Percentiles rank a stretch among this genome's conserved stretches.
phyloP scores from a whole-genome alignment of 2,888 invertebrate species.

The Dryomyza anilis region DNA sequence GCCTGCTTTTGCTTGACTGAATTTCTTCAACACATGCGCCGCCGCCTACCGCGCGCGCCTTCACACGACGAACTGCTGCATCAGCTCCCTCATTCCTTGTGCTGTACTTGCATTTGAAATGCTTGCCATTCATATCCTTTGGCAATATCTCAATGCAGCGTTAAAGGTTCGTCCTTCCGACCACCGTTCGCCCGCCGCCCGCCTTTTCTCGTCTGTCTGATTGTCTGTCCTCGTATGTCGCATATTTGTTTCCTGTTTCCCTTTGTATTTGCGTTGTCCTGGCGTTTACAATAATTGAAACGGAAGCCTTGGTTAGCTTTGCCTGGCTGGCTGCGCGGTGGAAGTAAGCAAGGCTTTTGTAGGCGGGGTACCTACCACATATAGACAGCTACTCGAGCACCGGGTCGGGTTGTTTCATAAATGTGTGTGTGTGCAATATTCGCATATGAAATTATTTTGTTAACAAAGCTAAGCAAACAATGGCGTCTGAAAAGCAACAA shows the following conservation, averaged over 20 bases:
- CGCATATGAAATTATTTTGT: constrained; percentile 50
- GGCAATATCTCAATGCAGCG: constrained; percentile 28
- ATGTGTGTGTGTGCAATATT: not conserved
- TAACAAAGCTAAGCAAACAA: constrained; percentile 46
- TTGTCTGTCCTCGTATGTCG: constrained; percentile 31
- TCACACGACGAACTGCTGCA: not conserved
- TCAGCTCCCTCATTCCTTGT: not conserved
- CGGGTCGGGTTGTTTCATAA: too few relatives aligned
- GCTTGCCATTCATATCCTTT: constrained; percentile 17
- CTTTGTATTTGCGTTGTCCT: constrained; percentile 44
- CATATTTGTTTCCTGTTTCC: constrained; percentile 41
- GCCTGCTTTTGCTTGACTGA: constrained; percentile 60
- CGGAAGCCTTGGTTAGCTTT: constrained; percentile 52
- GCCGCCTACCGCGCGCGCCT: not conserved
- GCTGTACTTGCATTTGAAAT: constrained; percentile 4
- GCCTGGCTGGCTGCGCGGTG: constrained; percentile 21
- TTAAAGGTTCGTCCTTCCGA: constrained; percentile 13
- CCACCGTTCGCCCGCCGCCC: not conserved
- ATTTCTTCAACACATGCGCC: constrained; percentile 43
- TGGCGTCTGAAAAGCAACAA: constrained; percentile 10
- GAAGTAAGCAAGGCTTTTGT: constrained; percentile 23
- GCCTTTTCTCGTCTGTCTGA: constrained; percentile 5
- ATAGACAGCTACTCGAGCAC: too few relatives aligned
- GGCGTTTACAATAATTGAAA: constrained; percentile 55
- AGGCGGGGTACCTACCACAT: constrained; percentile 17